These are phyloP conservation scores for Eledona agricola DNA, from an alignment of 2,888 invertebrate genomes.

Conservation along the genomic window DNA sequence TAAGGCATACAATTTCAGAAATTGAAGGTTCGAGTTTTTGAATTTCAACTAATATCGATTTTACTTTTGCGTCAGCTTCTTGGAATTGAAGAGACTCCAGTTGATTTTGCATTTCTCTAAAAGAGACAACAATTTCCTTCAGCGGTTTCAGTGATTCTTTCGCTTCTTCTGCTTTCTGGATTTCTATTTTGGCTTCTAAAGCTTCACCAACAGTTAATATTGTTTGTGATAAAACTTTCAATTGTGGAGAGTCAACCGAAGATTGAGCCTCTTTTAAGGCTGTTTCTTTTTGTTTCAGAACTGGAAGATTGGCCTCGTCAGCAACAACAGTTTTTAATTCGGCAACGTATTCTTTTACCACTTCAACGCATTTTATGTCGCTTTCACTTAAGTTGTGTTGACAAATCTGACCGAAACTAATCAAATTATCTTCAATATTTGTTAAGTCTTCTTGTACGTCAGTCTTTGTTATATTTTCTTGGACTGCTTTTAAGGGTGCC, in stretches of 20 bases:
- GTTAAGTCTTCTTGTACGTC: constrained; percentile 8
- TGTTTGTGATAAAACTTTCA: constrained; percentile 6
- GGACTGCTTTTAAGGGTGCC: constrained; percentile 18
- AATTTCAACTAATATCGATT: constrained; percentile 3
- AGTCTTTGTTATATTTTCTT: constrained; percentile 22
- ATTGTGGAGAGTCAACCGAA: constrained; percentile 3
- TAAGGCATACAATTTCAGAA: not conserved
- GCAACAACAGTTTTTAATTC: constrained; percentile 11
- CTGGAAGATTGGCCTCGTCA: constrained; percentile 2
- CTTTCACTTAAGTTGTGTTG: constrained; percentile 16
- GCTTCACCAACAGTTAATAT: constrained; percentile 5
- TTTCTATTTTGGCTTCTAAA: constrained; percentile 8
- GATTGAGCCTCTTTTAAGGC: constrained; percentile 1
- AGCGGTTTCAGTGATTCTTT: constrained; percentile 4
- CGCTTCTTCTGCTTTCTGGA: not conserved
- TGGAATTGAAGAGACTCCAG: constrained; percentile 11
- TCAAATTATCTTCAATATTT: constrained; percentile 29
- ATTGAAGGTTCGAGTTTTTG: constrained; percentile 4
- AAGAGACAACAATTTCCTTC: constrained; percentile 1
- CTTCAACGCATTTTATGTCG: constrained; percentile 15
- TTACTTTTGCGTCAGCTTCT: constrained; percentile 8
- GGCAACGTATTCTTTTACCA: constrained; percentile 15
- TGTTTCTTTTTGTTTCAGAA: constrained; percentile 6
- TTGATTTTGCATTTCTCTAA: constrained; percentile 12
- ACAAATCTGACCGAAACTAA: constrained; percentile 1